Evolutionary conservation across 2,113 vertebrate species (phyloP).

Genomic region (Eira barbara): DNA sequence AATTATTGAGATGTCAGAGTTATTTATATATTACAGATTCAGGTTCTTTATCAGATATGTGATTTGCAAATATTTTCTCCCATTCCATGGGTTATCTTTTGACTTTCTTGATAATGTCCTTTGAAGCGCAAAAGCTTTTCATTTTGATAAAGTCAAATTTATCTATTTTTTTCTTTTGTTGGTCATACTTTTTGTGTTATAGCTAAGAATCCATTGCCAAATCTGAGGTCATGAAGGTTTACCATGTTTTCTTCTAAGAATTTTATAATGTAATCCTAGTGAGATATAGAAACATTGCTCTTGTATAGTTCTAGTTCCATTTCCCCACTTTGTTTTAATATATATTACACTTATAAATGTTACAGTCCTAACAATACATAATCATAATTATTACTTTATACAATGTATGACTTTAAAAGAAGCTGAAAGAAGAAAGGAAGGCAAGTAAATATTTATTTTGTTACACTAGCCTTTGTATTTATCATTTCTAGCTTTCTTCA

Average conservation of each 20-base stretch:
- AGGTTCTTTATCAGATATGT: background rate
- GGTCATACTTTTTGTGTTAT: background rate
- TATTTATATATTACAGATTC: background rate
- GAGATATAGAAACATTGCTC: background rate
- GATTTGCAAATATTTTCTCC: slow-evolving; percentile 9
- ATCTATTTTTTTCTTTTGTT: background rate
- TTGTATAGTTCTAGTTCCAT: background rate
- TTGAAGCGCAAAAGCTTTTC: background rate
- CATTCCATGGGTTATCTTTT: background rate
- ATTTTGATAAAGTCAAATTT: slow-evolving; percentile 4
- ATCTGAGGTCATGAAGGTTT: slow-evolving; percentile 1
- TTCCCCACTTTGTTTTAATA: background rate
- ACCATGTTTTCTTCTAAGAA: background rate
- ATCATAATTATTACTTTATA: slow-evolving; percentile 7
- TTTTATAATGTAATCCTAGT: slow-evolving; percentile 36
- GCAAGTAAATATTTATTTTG: slow-evolving; percentile 25
- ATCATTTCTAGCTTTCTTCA: slow-evolving; percentile 16
- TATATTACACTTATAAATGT: background rate
- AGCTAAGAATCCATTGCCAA: background rate
- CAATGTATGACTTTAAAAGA: background rate
- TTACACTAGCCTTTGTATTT: background rate
- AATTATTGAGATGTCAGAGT: background rate
- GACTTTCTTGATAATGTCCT: background rate
- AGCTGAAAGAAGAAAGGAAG: background rate
- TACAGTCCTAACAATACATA: background rate